Base-by-base conservation (phyloP, 2,888 invertebrate species). In the Eristalis arbustorum region DNA sequence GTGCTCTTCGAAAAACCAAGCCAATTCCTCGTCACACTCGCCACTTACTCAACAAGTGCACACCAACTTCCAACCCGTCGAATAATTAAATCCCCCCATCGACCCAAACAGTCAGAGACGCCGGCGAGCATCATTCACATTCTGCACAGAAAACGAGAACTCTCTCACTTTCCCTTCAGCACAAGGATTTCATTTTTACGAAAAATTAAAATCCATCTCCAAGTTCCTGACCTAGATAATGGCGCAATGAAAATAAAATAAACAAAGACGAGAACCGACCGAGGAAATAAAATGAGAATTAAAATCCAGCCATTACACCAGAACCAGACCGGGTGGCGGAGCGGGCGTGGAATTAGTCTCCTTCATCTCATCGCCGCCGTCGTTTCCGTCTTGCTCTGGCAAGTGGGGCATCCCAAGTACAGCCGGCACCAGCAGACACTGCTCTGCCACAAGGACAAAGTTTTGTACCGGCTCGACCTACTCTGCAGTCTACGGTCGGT, bases 161-260 rank as follows among this genome's bases (percentile, higher is more conserved):
- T 79, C 71, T 79, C 84, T 62, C 84, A 31, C 31, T 31, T 84
- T 84, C 79, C 84, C 23, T 62, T 6, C 25, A 42, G 37, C 76
- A 18, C 40, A 72, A 28, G 18, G n/a, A 49, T 22, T 71, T 82
- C 78, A 49, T 22, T 71, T 82, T 82, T 72, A 75, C 75, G 69
- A 23, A n/a, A 87, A 87, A 87, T 87, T 87, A 87, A 79, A 87
- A 87, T 75, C 63, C n/a, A n/a, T 71, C 25, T 79, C 83, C 87
- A 78, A 87, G 87, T 87, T 87, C 87, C 87, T 87, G 87, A 87
- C 87, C 87, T 87, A 87, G 82, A 83, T 79, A 79, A 75, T 79
- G 87, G 87, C 49, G 49, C 87, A 87, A 75, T 75, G 79, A 72
- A 78, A 80, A 78, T 85, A 87, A 87, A 87, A 87, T 79, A 83